Base-by-base conservation (phyloP, 2,888 invertebrate genomes). In the Adela reaumurella region DNA sequence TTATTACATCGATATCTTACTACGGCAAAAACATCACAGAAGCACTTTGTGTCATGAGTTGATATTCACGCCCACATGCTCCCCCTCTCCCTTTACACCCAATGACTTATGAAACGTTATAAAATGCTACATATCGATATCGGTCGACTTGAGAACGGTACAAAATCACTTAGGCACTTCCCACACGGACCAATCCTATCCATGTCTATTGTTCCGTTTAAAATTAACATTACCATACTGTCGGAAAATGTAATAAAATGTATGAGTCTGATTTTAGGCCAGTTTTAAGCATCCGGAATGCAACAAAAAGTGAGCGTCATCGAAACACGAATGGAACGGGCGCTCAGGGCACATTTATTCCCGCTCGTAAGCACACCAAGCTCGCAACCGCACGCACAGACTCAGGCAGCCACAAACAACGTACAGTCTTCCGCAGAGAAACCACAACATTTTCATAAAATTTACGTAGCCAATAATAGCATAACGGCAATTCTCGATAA, bases 11-110 rank as follows among this genome's bases (percentile, higher is more conserved):
- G 58, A 57, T 56, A 57, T 63, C 65, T 62, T 62, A 62, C 71
- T 68, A 68, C 58, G 70, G 70, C 68, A 62, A 67, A 64, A 62
- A 70, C 72, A 74, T 71, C 74, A 70, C 76, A 74, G 68, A 73
- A 74, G 74, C 74, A 61, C 65, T 60, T 64, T 61, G 69, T 68
- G 69, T 68, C 43, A 43, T 6, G 16, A 19, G 8, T 17, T 42
- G 42, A 43, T 19, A 14, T 43, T 16, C 17, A 19, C 18, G 10
- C 18, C 17, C 6, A 17, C 19, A 43, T 17, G 2, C 43, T 19
- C 18, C 43, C 3, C 43, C 43, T 8, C 19, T 6, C 44, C 58
- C 57, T 55, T 8, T 10, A 19, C 19, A 11, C 59, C 60, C 58
- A 57, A 66, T 67, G 69, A 66, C 52, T 59, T 68, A 35, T 68